Evolutionary conservation across 2,888 invertebrate species (phyloP), one percentile per base, ranked within the genome.

Genomic region (Chrysotoxum bicinctum): DNA sequence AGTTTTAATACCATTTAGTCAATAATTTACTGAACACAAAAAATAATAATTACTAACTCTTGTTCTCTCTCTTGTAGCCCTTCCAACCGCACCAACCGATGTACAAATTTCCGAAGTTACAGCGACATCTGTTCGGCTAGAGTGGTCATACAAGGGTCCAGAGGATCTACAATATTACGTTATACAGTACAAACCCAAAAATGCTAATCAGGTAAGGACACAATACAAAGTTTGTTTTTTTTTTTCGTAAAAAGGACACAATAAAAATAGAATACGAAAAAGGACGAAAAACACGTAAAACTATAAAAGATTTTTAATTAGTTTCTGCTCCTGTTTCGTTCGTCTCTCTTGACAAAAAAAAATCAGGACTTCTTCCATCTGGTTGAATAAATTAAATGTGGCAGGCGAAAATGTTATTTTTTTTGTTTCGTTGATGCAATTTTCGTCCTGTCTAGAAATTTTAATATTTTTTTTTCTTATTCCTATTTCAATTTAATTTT

Each of bases 121-220:
- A 4, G 97, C 98, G 8, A 97, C 97, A 21, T 97, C 98, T 2
- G 98, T 99, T 26, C 95, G 97, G 72, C 93, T 99, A 78, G 95
- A 96, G 14, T 99, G 99, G 99, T 96, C 97, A 0, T 97, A 98
- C 92, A 96, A 96, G 89, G 95, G 96, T 14, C 95, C 96, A 1
- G 97, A 97, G 90, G 98, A 98, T 89, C 94, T 98, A n/a, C 96
- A 96, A 89, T 98, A 98, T 92, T 99, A 98, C 93, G 97, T 98
- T 88, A 97, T 99, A 89, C 98, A 98, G 92, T 98, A 98, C 94
- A 98, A 98, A 92, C 98, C 98, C 56, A 98, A 98, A 93, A 96
- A 96, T 92, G 97, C 97, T 72, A 97, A 97, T 92, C 94, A 94
- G 93, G 94, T 94, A 90, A 90, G 88, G 40, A 72, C 37, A 74